phyloP scores from a whole-genome alignment of 2,888 invertebrate species.

The Dastarcus helophoroides region DNA sequence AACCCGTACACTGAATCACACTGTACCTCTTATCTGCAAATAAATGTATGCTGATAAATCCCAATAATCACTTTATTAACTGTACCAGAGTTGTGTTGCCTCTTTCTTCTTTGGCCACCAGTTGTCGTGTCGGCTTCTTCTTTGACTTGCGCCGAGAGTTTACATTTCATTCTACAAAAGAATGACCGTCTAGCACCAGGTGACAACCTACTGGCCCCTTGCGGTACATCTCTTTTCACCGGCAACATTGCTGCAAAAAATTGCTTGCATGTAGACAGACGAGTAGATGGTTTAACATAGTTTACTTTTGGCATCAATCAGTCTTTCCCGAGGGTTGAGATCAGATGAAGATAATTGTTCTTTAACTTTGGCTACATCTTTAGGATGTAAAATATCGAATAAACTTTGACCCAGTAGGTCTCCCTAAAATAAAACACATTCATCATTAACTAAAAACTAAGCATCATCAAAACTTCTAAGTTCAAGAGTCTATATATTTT shows the following conservation, averaged over 20 bases:
- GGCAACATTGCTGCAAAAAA: conserved; percentile 70
- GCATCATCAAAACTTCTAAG: too few relatives aligned
- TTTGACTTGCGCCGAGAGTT: conserved; percentile 52
- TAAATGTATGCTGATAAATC: conserved; percentile 1
- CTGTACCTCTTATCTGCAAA: conserved; percentile 57
- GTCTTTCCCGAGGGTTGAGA: conserved; percentile 73
- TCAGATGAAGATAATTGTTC: conserved; percentile 88
- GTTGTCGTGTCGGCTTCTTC: conserved; percentile 57
- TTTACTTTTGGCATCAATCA: conserved; percentile 88
- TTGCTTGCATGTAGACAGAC: not conserved
- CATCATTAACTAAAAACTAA: too few relatives aligned
- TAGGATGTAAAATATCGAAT: conserved; percentile 90
- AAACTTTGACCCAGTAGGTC: conserved; percentile 86
- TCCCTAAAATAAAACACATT: conserved; percentile 41
- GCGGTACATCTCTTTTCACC: conserved; percentile 72
- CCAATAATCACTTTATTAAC: not conserved
- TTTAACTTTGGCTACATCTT: conserved; percentile 89
- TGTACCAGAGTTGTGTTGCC: conserved; percentile 45
- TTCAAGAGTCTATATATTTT: too few relatives aligned
- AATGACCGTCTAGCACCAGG: conserved; percentile 86
- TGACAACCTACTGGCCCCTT: conserved; percentile 58
- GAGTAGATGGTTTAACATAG: conserved; percentile 2
- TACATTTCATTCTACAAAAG: conserved; percentile 87
- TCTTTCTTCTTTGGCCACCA: conserved; percentile 56
- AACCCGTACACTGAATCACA: conserved; percentile 87